These are phyloP conservation scores for Gonocerus acuteangulatus DNA, from an alignment of 2,888 invertebrate species.

Conservation along the genomic window DNA sequence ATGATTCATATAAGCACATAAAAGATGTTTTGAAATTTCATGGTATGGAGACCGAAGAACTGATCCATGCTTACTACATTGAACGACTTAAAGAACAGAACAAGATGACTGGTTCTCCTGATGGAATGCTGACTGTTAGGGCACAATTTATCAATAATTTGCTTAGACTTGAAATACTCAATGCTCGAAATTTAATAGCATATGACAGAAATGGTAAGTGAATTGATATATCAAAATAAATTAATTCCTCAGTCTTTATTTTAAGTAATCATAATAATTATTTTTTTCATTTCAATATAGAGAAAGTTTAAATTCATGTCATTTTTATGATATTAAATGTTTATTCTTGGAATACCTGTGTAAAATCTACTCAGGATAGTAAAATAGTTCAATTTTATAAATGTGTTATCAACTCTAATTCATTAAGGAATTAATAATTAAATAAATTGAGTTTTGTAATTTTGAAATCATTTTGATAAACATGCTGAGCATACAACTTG, in stretches of 20 bases:
- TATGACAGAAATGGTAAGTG: conserved; percentile 80
- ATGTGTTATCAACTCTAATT: too few relatives aligned
- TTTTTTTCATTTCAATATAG: background rate
- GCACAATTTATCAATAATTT: conserved; percentile 62
- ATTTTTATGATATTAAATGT: background rate
- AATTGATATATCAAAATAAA: conserved; percentile 1
- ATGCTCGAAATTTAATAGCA: conserved; percentile 76
- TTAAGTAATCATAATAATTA: background rate
- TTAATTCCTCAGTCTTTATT: background rate
- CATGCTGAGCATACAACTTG: too few relatives aligned
- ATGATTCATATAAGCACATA: conserved; percentile 44
- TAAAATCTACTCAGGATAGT: too few relatives aligned
- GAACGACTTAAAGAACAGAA: conserved; percentile 60
- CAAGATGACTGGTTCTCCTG: conserved; percentile 52
- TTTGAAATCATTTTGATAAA: too few relatives aligned
- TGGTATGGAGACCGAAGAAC: conserved; percentile 75
- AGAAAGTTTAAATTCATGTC: background rate
- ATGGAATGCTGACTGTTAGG: conserved; percentile 71
- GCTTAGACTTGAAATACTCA: conserved; percentile 76
- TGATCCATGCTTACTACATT: conserved; percentile 73
- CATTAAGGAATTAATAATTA: too few relatives aligned
- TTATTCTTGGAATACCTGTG: too few relatives aligned
- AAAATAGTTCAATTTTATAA: too few relatives aligned
- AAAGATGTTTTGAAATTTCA: conserved; percentile 70
- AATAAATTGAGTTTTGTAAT: too few relatives aligned